Evolutionary conservation across 1,140 invertebrate genomes (phyloP).

Genomic region (Hesperophylax magnus): DNA sequence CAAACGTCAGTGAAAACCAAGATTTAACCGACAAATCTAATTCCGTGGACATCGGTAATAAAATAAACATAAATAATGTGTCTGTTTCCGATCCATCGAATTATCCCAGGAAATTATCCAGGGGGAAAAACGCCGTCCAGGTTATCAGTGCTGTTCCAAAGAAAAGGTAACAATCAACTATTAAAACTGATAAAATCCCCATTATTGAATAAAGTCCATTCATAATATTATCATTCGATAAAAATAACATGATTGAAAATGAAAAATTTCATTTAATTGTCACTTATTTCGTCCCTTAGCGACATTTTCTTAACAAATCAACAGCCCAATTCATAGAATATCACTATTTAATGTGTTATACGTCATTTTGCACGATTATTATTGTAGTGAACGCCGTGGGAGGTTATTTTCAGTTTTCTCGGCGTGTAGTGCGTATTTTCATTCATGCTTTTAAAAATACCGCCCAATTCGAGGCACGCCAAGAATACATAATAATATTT

Average conservation of each 20-base stretch:
- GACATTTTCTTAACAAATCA: no score
- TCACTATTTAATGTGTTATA: no score
- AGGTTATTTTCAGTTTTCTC: conserved; percentile 13
- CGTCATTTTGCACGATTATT: neutral
- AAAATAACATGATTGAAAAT: no score
- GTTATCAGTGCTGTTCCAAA: conserved; percentile 47
- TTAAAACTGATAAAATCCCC: no score
- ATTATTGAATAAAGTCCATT: no score
- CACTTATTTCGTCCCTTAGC: no score
- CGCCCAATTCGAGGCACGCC: neutral
- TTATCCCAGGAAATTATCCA: conserved; percentile 49
- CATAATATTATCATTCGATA: no score
- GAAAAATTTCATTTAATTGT: no score
- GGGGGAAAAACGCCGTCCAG: conserved; percentile 36
- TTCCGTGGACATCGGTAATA: neutral
- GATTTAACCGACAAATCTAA: neutral
- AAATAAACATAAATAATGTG: no score
- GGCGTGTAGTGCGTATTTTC: conserved; percentile 6
- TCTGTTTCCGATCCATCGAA: neutral
- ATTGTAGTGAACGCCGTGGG: neutral
- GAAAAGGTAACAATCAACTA: conserved; percentile 30
- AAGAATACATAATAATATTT: neutral
- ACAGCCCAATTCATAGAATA: no score
- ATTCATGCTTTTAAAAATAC: conserved; percentile 27
- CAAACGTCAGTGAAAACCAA: conserved; percentile 4